Conservation (phyloP, 2,797 vertebrate genomes). For the Balearica regulorum region DNA sequence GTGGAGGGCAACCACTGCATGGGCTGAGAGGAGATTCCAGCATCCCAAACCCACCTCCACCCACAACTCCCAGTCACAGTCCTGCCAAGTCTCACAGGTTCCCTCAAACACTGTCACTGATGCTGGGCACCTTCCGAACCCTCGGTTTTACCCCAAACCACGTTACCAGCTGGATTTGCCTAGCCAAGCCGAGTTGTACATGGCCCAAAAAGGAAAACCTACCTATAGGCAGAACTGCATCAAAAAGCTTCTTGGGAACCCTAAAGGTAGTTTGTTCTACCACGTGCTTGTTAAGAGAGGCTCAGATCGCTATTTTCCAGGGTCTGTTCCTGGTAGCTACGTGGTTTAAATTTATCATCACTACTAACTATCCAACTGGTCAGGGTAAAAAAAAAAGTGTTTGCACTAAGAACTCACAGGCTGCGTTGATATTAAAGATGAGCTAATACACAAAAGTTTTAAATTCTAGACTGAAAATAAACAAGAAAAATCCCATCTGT, state of each 20-base stretch:
- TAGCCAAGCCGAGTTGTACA: neutral
- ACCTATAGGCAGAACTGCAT: neutral
- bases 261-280: neutral
- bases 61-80: neutral
- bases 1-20: neutral
- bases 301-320: neutral
- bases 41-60: neutral
- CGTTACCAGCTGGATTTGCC: neutral
- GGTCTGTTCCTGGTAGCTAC: neutral
- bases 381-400: accelerated
- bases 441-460: neutral
- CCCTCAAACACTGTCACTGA: neutral
- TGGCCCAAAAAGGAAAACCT: neutral
- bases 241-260: neutral
- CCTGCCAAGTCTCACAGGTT: neutral
- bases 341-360: neutral
- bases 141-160: neutral
- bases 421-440: neutral
- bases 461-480: neutral
- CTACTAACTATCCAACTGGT: neutral
- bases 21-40: neutral
- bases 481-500: neutral
- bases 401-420: neutral
- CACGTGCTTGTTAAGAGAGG: neutral
- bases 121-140: neutral